These are phyloP conservation scores for Columba janthina DNA, from an alignment of 2,113 vertebrate genomes.

Conservation along the genomic window DNA sequence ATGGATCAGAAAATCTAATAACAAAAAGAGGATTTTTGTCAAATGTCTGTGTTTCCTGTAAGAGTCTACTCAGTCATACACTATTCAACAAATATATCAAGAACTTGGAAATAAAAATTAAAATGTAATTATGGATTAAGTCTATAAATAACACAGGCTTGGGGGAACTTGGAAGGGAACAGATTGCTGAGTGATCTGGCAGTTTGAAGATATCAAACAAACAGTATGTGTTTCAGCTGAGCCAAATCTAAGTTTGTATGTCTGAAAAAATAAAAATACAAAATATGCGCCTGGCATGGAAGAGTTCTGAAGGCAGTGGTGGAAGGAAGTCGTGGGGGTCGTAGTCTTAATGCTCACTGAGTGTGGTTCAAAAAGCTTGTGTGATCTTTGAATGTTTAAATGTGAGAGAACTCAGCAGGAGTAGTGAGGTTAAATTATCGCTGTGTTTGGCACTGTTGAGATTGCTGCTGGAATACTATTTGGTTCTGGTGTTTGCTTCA, in stretches of 20 bases:
- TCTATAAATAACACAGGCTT: constrained; percentile 41
- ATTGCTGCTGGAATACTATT: neutral
- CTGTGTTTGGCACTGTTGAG: constrained; percentile 16
- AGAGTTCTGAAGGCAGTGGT: neutral
- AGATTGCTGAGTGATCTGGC: constrained; percentile 42
- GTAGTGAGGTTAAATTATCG: constrained; percentile 29
- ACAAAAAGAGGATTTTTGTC: neutral
- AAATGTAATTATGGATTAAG: constrained; percentile 13
- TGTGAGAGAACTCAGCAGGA: neutral
- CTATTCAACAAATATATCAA: constrained; percentile 26
- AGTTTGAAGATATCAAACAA: constrained; percentile 35
- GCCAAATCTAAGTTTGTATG: neutral
- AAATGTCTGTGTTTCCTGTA: neutral
- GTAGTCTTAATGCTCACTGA: neutral
- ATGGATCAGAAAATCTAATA: constrained; percentile 29
- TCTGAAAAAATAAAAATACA: constrained; percentile 1
- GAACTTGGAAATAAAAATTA: constrained; percentile 34
- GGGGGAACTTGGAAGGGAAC: neutral
- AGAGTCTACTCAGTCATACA: neutral
- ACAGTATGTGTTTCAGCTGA: neutral
- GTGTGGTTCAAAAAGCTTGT: neutral
- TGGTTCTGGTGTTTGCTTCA: constrained; percentile 43
- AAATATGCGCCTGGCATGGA: neutral
- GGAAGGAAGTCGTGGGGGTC: neutral
- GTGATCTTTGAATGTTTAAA: constrained; percentile 2